Evolutionary conservation across 2,797 vertebrate species (phyloP), one percentile per base, ranked within the genome.

Genomic region (Syncerus caffer): DNA sequence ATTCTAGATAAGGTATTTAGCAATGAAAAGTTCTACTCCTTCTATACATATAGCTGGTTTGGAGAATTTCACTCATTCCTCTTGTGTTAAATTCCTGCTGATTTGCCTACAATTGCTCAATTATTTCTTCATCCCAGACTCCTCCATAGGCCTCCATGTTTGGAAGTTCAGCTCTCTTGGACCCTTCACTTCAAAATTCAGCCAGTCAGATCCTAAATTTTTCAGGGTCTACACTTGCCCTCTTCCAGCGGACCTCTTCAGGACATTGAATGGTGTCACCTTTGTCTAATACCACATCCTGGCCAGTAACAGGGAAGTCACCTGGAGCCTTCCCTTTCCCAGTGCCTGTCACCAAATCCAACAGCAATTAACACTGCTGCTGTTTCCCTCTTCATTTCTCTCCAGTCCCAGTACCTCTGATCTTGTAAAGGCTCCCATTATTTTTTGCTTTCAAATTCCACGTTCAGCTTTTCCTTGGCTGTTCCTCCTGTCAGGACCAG

Each of bases 51-150:
- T 12, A 71, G 9, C 6, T 84, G 62, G 12, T 85, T 89, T 83
- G 47, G 45, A 74, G 78, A 84, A 80, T 95, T 85, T 91, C 82
- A 45, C 64, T 58, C 5, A 31, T 84, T 95, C 3, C 17, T 47
- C 21, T 51, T 96, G 58, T 74, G 93, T 90, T 74, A 29, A 51
- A 55, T 97, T 97, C 50, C 34, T 95, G 31, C 57, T 74, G 42
- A 83, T 57, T 93, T 95, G n/a, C 16, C 95, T 55, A 60, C 74
- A 79, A 42, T 27, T 85, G 15, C 17, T 6, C 16, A 87, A 29
- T 7, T 91, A 3, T 79, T 91, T 87, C 38, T 88, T 21, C 10
- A 95, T 21, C 19, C 12, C 17, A 45, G 21, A 60, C 10, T 90
- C 83, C 51, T 92, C 62, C 79, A 3, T 87, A 84, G 34, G 58